These are phyloP conservation scores for Donacobius atricapilla DNA, from an alignment of 2,113 vertebrate genomes.

Conservation along the genomic window DNA sequence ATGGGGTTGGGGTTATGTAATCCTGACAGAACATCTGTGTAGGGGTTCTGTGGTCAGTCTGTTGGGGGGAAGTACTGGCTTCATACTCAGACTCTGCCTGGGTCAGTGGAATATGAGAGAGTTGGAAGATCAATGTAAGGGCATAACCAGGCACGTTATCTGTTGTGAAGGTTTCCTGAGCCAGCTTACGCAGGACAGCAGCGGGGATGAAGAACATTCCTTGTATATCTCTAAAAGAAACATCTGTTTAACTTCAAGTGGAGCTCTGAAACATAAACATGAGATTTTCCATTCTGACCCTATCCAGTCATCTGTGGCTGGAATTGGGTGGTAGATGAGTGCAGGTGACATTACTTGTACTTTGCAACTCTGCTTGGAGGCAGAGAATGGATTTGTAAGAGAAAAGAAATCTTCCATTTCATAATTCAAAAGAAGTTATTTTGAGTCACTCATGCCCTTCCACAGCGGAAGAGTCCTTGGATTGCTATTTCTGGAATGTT, in stretches of 20 bases:
- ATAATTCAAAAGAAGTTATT: not conserved
- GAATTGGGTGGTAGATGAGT: not conserved
- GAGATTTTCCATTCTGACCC: not conserved
- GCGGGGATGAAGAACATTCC: not conserved
- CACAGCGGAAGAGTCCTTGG: not conserved
- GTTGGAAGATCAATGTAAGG: not conserved
- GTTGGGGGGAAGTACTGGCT: not conserved
- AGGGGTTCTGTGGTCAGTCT: not conserved
- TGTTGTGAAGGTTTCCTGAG: not conserved
- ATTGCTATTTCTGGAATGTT: not conserved
- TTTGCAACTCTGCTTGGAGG: not conserved
- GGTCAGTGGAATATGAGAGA: not conserved
- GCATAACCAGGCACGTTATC: not conserved
- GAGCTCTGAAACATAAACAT: not conserved
- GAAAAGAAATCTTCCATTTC: not conserved
- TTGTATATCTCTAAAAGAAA: not conserved
- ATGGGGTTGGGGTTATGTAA: not conserved
- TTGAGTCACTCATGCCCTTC: not conserved
- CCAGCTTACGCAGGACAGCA: not conserved
- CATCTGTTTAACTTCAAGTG: fast-evolving
- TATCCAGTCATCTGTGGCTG: not conserved
- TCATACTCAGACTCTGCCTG: not conserved
- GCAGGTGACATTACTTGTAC: not conserved
- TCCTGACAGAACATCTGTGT: not conserved
- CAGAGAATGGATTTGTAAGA: not conserved